Base-by-base conservation (phyloP, 2,113 vertebrate species). In the Hemibagrus wyckioides region DNA sequence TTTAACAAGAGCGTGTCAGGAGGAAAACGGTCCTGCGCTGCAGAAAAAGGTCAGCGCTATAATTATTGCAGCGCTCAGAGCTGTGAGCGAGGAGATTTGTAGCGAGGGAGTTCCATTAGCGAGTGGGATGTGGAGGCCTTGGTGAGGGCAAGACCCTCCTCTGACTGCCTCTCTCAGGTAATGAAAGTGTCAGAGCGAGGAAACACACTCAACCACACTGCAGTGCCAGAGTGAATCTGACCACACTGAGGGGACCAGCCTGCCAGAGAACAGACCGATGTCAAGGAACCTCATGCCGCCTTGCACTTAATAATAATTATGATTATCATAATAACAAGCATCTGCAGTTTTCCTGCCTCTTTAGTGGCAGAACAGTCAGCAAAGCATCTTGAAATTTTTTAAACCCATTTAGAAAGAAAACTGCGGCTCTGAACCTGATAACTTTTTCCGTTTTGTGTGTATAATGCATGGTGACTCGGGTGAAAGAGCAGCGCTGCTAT, bases 171-270 rank as follows among this genome's bases (percentile, higher is more conserved):
- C 91, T 91, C 91, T 80, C 82, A 90, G 90, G 89, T 90, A 92
- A 92, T 91, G 86, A 89, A 88, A 91, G 89, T 92, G 90, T 93
- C 91, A 91, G 90, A 81, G 69, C 79, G 48, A 86, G 48, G 84
- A 90, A 87, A 90, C 80, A 89, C 88, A 80, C 86, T 65, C 65
- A 48, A 87, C 85, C 80, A 82, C 87, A 88, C 10, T 41, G 80
- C 82, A 61, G 86, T 79, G 89, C 88, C 80, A 80, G 88, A 93
- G 92, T 91, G 77, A 92, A 93, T 92, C 89, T 89, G 92, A 88
- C 90, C 81, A 44, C 48, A 80, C 84, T 82, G 91, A 77, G 59
- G 81, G 85, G 89, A 90, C 80, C 89, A 87, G 82, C 85, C 89
- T 85, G 69, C 86, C 77, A 67, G 63, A 83, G 41, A 36, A 28